Base-by-base conservation (phyloP, 2,797 vertebrate genomes). In the Hypotaenidia philippensis region DNA sequence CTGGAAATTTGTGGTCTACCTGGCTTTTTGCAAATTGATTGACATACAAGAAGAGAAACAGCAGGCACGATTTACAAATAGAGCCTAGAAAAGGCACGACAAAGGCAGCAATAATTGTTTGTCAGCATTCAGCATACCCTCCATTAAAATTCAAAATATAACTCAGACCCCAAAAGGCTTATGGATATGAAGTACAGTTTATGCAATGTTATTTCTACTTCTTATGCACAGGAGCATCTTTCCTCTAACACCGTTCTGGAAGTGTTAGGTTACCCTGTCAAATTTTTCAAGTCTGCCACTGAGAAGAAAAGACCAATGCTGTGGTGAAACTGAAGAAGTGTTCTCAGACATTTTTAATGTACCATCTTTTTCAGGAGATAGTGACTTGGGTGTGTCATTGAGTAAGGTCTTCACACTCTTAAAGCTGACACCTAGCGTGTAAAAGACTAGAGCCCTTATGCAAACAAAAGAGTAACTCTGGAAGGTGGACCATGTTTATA, bases 261-360 rank as follows among this genome's bases (percentile, higher is more conserved):
- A 94, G 94, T 91, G 93, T 96, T 83, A 93, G 88, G 89, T 76
- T 95, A 79, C n/a, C 71, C 92, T 95, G 95, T 87, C 92, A 96
- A 86, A 83, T 65, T 90, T 93, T 95, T 94, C 80, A 78, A 94
- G 93, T 87, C 78, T 93, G 68, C 91, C 81, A 72, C 88, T 74
- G 80, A 87, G 93, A 84, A 96, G 91, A 91, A 92, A 94, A 96
- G 93, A 94, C 89, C 81, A 93, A 66, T 88, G 83, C 66, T 88
- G 94, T 80, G 91, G 95, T 77, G 88, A 90, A 93, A 90, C 87
- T 20, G 74, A 88, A 83, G 82, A 93, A 92, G 89, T 79, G 72
- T 90, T 92, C 93, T 68, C 64, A 93, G 95, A 70, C 44, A 7
- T 91, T 91, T 88, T 77, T 72, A 74, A 70, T 56, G 34, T 21